These are phyloP conservation scores for Sinodicranocentrus sp. DNA, from an alignment of 2,888 invertebrate species.

Conservation along the genomic window DNA sequence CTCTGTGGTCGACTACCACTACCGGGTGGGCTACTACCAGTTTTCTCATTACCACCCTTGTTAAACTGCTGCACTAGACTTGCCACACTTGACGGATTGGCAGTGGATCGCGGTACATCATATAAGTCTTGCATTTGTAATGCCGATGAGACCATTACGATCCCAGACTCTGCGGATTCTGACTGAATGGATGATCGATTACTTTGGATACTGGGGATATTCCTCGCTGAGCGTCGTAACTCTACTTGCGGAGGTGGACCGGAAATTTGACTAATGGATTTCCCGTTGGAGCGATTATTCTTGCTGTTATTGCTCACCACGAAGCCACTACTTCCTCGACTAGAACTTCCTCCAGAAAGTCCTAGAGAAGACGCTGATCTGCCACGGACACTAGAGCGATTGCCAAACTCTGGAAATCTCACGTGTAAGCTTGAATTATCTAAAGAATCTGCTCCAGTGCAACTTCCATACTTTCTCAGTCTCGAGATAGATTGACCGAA, in stretches of 20 bases:
- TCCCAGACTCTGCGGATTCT: slow-evolving; percentile 62
- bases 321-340: neutral
- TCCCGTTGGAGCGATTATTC: neutral
- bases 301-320: too few relatives aligned
- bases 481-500: slow-evolving; percentile 64
- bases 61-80: neutral
- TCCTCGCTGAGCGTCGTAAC: slow-evolving; percentile 24
- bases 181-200: slow-evolving; percentile 56
- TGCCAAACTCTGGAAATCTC: slow-evolving; percentile 10
- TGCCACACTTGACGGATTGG: neutral
- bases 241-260: neutral
- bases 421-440: neutral
- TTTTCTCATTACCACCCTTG: neutral
- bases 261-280: slow-evolving; percentile 24
- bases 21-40: neutral
- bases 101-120: slow-evolving; percentile 71
- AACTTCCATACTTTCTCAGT: slow-evolving; percentile 60
- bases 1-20: slow-evolving; percentile 66
- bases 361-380: neutral
- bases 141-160: slow-evolving; percentile 51
- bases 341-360: neutral
- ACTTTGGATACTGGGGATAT: slow-evolving; percentile 2
- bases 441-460: slow-evolving; percentile 9
- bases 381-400: neutral
- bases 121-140: slow-evolving; percentile 65